A percentile compares a stretch with the other conserved stretches of the same genome.
These are phyloP conservation scores for Drosophila navojoa DNA, from an alignment of 1,140 invertebrate genomes.

Conservation along the genomic window DNA sequence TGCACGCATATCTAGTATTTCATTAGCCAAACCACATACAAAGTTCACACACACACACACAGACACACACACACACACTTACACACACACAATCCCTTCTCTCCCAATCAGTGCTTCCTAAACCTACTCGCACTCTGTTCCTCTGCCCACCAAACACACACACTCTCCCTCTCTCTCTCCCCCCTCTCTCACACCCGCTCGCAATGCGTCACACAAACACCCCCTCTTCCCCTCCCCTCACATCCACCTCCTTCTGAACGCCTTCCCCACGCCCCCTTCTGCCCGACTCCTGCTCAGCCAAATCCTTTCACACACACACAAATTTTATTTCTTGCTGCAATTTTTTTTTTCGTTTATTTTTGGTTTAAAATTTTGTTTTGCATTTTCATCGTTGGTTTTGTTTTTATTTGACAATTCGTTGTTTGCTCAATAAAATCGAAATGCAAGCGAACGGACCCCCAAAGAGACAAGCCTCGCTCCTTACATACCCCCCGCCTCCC, in stretches of 20 bases:
- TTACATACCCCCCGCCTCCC: not conserved
- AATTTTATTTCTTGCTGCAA: not conserved
- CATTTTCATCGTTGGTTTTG: constrained; percentile 75
- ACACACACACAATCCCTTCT: not conserved
- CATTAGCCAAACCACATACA: too few species aligned
- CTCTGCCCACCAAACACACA: too few species aligned
- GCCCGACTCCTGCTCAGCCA: not conserved
- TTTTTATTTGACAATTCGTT: constrained; percentile 82
- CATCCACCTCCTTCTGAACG: not conserved
- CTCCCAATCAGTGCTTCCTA: not conserved
- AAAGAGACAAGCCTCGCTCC: not conserved
- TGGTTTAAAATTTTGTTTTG: constrained; percentile 68
- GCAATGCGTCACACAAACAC: not conserved
- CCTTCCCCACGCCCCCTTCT: not conserved
- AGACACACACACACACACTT: not conserved
- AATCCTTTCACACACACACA: constrained; percentile 11
- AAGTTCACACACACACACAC: too few species aligned
- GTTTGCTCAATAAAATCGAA: constrained; percentile 84
- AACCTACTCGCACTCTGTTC: too few species aligned
- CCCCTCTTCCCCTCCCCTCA: not conserved
- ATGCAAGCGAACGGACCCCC: constrained; percentile 51
- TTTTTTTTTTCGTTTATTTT: constrained; percentile 15
- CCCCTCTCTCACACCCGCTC: not conserved
- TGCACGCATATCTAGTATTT: too few species aligned
- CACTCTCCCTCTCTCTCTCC: not conserved